Base-by-base conservation (phyloP, 2,888 invertebrate genomes). In the Tuberolachnus salignus region DNA sequence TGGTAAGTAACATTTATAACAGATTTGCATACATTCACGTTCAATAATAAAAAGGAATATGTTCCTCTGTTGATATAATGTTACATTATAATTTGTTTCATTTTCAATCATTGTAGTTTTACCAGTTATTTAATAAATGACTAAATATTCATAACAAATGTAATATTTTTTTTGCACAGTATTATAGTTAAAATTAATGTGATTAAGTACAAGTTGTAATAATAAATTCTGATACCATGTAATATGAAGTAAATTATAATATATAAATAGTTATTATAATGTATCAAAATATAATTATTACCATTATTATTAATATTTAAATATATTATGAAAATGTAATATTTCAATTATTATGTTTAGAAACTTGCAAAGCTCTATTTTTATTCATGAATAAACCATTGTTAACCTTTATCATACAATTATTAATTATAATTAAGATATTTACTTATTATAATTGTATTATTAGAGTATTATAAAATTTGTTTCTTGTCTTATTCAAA, bases 131-230 rank as follows among this genome's bases (percentile, higher is more conserved):
- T 63, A 16, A 16, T 73, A 34, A 21, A 72, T 61, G 2, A 51
- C 21, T 26, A 51, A 72, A 51, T 72, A 63, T 46, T 59, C 46
- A 63, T 61, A 6, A 34, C 6, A 42, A 49, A 53, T 73, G n/a
- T 63, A 51, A 72, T 72, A n/a, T n/a, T 72, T 73, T 73, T 21
- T 73, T 42, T 51, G 61, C 73, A 73, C 73, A 73, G 73, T 73
- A 73, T 73, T 73, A 73, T 53, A 63, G 51, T 61, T 59, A 61
- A 51, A 63, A 21, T 42, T 6, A 26, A 51, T 72, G 61, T 73
- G 73, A 63, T 73, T 51, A 51, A 63, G 61, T 63, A 73, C 34
- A 53, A 63, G 21, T 61, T 63, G 16, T 63, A 63, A 61, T 71
- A 59, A 49, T 26, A n/a, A 61, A 42, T 63, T 73, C 34, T 61